A percentile compares a stretch with the other conserved stretches of the same genome.
Conservation (phyloP, 2,113 vertebrate species). For the Microtus richardsoni region DNA sequence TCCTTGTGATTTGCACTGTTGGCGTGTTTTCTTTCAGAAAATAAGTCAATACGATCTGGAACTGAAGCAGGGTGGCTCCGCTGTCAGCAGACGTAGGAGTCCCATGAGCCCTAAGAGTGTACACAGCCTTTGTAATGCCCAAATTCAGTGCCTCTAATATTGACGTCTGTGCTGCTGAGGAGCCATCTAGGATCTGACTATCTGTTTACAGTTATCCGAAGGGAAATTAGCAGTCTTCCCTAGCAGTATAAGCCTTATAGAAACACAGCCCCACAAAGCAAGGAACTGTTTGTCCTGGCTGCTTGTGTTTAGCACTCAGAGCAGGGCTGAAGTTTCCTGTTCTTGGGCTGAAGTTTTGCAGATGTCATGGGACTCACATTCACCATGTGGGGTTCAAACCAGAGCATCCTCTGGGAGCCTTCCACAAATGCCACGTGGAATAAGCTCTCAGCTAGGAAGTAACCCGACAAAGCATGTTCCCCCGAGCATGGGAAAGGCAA, state of each 20-base stretch:
- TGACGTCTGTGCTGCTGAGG: slow-evolving; percentile 43
- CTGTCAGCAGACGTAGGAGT: background rate
- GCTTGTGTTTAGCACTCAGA: background rate
- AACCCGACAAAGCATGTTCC: background rate
- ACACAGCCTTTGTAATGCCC: background rate
- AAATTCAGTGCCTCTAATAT: background rate
- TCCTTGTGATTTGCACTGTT: background rate
- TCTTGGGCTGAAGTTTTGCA: slow-evolving; percentile 24
- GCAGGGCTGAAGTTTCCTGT: background rate
- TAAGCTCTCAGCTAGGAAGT: background rate
- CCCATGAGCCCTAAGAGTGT: background rate
- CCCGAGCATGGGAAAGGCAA: background rate
- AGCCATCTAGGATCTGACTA: slow-evolving; percentile 17
- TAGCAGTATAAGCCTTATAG: slow-evolving; percentile 74
- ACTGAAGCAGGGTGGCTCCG: background rate
- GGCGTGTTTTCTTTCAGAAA: slow-evolving; percentile 71
- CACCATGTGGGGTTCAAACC: background rate
- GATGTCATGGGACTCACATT: background rate
- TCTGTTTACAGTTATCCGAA: slow-evolving; percentile 76
- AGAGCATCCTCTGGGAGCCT: background rate
- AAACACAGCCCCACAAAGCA: slow-evolving; percentile 76
- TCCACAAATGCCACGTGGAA: background rate
- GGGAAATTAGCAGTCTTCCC: slow-evolving; percentile 78
- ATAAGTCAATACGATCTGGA: slow-evolving; percentile 67
- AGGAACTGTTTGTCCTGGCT: slow-evolving; percentile 63